Conservation (phyloP, 2,888 invertebrate species). For the Lasioglossum zephyrum region DNA sequence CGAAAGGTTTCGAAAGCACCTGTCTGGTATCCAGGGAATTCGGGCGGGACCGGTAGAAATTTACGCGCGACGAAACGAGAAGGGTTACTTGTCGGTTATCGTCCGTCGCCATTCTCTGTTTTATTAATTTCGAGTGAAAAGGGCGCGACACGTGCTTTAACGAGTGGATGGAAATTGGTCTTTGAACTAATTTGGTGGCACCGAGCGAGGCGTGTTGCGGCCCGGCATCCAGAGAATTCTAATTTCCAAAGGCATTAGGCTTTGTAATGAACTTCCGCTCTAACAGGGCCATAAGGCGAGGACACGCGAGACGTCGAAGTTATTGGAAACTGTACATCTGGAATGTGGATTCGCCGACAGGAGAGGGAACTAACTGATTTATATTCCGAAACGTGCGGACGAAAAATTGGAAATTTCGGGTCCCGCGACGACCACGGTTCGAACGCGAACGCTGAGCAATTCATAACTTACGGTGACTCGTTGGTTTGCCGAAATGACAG, state of each 20-base stretch:
- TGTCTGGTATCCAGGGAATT: slow-evolving; percentile 39
- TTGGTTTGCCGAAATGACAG: not conserved
- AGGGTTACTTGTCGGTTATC: slow-evolving; percentile 43
- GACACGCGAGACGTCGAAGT: slow-evolving; percentile 60
- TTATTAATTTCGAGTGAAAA: slow-evolving; percentile 54
- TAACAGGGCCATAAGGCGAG: slow-evolving; percentile 69
- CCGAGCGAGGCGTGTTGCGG: not conserved
- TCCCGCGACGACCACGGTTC: not conserved
- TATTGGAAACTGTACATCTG: slow-evolving; percentile 71
- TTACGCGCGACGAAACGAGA: slow-evolving; percentile 20
- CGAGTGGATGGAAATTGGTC: slow-evolving; percentile 49
- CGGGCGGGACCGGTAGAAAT: slow-evolving; percentile 26
- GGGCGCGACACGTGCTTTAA: slow-evolving; percentile 39
- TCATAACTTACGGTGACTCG: not conserved
- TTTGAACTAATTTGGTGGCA: slow-evolving; percentile 55
- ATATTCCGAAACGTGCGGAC: slow-evolving; percentile 24
- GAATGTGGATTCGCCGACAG: slow-evolving; percentile 56
- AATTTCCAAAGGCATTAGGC: slow-evolving; percentile 69
- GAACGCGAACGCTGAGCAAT: not conserved
- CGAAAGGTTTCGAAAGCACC: not conserved
- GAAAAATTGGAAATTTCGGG: slow-evolving; percentile 23
- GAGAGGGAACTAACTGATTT: slow-evolving; percentile 39
- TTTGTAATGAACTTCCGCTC: slow-evolving; percentile 69
- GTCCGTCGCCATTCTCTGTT: slow-evolving; percentile 6
- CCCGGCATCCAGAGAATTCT: slow-evolving; percentile 66